Percentiles rank a stretch among this genome's conserved stretches.
phyloP scores from a whole-genome alignment of 2,113 vertebrate genomes.

The Myodes glareolus region DNA sequence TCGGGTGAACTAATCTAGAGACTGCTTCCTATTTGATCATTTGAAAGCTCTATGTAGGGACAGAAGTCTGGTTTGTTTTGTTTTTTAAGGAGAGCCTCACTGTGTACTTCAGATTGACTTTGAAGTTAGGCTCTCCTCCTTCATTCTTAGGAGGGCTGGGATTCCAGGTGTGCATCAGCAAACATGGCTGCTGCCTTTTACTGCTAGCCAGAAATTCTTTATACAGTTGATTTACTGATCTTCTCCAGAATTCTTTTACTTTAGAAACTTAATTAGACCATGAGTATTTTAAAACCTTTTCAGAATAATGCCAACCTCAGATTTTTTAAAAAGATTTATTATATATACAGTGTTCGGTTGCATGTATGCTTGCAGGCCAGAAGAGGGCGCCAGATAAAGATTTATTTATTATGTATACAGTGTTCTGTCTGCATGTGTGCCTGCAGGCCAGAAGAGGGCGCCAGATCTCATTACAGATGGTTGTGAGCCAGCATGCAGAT shows the following conservation, averaged over 20 bases:
- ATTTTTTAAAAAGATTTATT: background rate
- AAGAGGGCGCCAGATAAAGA: no score
- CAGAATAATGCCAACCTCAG: background rate
- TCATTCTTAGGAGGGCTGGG: background rate
- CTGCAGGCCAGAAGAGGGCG: no score
- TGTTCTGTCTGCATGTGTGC: no score
- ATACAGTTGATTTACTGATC: constrained; percentile 18
- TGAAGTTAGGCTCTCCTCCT: background rate
- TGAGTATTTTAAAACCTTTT: constrained; percentile 25
- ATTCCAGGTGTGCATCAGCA: background rate
- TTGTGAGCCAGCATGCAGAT: no score
- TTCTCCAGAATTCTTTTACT: constrained; percentile 39
- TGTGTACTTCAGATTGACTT: background rate
- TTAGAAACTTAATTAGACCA: constrained; percentile 51
- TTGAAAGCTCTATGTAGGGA: background rate
- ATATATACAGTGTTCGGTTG: no score
- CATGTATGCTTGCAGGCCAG: no score
- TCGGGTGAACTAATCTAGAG: background rate
- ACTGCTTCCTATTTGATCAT: background rate
- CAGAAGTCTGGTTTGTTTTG: background rate
- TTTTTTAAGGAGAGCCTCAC: background rate
- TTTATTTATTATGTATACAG: no score
- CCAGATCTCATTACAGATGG: no score
- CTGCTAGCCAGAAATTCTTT: constrained; percentile 38
- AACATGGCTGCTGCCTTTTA: background rate